Evolutionary conservation across 1,140 invertebrate species (phyloP), one percentile per base, ranked within the genome.

Genomic region (Oncopodura yosiiana): DNA sequence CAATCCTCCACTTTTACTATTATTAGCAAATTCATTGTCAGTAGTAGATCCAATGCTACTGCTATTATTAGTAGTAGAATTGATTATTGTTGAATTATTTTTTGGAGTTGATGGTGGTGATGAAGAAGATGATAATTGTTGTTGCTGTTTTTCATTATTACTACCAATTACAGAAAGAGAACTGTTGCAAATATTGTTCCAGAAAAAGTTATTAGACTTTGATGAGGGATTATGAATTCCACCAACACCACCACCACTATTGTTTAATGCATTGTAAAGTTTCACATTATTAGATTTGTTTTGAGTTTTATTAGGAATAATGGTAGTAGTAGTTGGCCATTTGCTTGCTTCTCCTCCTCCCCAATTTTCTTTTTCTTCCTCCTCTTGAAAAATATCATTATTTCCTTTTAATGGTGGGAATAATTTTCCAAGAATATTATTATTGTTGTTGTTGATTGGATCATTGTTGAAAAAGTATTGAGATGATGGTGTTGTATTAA

Each of bases 281-380:
- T n/a, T n/a, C n/a, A n/a, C n/a, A n/a, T n/a, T n/a, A n/a, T n/a
- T n/a, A n/a, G n/a, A n/a, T n/a, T n/a, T n/a, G n/a, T n/a, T n/a
- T n/a, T n/a, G n/a, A n/a, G n/a, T n/a, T n/a, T n/a, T n/a, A n/a
- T n/a, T n/a, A n/a, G n/a, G n/a, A n/a, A n/a, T n/a, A n/a, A n/a
- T n/a, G n/a, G n/a, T n/a, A n/a, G n/a, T n/a, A n/a, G 32, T 9
- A 34, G 32, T 8, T 34, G 32, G 32, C n/a, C 32, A 34, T n/a
- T 34, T n/a, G n/a, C n/a, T 34, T 34, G 8, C 32, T 34, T n/a
- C n/a, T n/a, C 9, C 39, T 37, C 55, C 55, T 49, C 29, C 19
- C 41, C 54, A 57, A 46, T 60, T 60, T 43, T 60, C 53, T 32
- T 60, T 60, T 24, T 60, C 57, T 21, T 60, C 57, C 43, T 60